A percentile compares a stretch with the other conserved stretches of the same genome.
phyloP scores from a whole-genome alignment of 2,888 invertebrate species.

The Lacanobia wlatinum region DNA sequence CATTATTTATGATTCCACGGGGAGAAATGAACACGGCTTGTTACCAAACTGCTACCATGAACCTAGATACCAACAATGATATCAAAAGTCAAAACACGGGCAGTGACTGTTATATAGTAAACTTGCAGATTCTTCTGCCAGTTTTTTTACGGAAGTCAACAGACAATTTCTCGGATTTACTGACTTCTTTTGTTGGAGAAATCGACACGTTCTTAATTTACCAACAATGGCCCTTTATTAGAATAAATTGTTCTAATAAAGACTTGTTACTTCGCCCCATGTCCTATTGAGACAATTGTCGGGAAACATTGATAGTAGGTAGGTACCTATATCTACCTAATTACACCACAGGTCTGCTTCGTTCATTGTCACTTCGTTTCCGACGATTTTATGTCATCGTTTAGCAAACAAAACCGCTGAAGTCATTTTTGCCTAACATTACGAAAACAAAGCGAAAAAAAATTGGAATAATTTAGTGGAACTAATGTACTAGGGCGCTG shows the following conservation, averaged over 20 bases:
- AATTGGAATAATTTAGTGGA: too few species aligned
- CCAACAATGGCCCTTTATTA: constrained; percentile 21
- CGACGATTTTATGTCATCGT: too few species aligned
- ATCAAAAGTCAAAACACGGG: not conserved
- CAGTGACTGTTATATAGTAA: not conserved
- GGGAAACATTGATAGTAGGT: constrained; percentile 3
- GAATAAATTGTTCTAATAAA: constrained; percentile 35
- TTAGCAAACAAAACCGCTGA: too few species aligned
- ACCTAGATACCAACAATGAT: not conserved
- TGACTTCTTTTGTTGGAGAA: not conserved
- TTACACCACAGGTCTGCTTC: too few species aligned
- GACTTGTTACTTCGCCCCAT: constrained; percentile 18
- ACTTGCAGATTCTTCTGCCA: not conserved
- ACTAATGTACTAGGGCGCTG: too few species aligned
- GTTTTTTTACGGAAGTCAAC: not conserved
- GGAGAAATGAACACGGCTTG: not conserved
- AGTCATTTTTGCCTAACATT: too few species aligned
- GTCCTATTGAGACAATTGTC: constrained; percentile 33
- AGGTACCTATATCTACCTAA: too few species aligned
- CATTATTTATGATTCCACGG: not conserved
- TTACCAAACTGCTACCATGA: not conserved
- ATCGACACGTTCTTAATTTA: not conserved
- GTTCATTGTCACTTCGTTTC: too few species aligned
- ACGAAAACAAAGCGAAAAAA: too few species aligned
- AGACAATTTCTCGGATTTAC: not conserved